Percentiles rank a stretch among this genome's conserved stretches.
phyloP scores from a whole-genome alignment of 2,888 invertebrate species.

The Meganola albula region DNA sequence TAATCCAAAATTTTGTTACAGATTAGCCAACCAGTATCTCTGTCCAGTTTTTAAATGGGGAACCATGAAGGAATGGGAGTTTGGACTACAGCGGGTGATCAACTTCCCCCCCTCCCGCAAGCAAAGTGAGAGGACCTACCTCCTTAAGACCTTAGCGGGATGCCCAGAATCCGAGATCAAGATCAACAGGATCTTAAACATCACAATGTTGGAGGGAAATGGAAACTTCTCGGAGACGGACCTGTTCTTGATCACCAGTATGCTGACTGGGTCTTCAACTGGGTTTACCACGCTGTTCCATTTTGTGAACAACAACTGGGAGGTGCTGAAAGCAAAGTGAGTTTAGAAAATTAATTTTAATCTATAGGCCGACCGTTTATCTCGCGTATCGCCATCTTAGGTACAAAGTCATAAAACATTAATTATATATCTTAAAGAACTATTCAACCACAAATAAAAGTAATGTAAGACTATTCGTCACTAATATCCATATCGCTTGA shows the following conservation, averaged over 20 bases:
- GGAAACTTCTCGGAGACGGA: constrained; percentile 87
- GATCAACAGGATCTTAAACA: constrained; percentile 80
- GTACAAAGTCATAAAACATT: too few species aligned
- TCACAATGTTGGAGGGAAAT: constrained; percentile 82
- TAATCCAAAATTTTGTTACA: constrained; percentile 49
- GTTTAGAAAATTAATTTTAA: too few species aligned
- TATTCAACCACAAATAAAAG: too few species aligned
- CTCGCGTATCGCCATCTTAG: too few species aligned
- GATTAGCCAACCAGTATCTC: constrained; percentile 85
- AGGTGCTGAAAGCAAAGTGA: constrained; percentile 81
- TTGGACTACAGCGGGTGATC: constrained; percentile 85
- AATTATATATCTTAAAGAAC: too few species aligned
- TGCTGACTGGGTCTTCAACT: constrained; percentile 83
- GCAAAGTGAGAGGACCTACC: constrained; percentile 85
- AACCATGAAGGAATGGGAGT: constrained; percentile 87
- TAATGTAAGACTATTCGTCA: too few species aligned
- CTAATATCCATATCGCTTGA: too few species aligned
- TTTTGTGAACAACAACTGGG: constrained; percentile 85
- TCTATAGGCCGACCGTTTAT: too few species aligned
- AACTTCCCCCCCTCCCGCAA: constrained; percentile 84
- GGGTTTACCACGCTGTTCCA: constrained; percentile 85
- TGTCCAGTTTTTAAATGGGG: constrained; percentile 92
- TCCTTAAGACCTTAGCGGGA: constrained; percentile 86
- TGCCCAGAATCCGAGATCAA: constrained; percentile 85
- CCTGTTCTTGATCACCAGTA: constrained; percentile 84